Conservation (phyloP, 2,888 invertebrate species). For the Epicampocera succincta region DNA sequence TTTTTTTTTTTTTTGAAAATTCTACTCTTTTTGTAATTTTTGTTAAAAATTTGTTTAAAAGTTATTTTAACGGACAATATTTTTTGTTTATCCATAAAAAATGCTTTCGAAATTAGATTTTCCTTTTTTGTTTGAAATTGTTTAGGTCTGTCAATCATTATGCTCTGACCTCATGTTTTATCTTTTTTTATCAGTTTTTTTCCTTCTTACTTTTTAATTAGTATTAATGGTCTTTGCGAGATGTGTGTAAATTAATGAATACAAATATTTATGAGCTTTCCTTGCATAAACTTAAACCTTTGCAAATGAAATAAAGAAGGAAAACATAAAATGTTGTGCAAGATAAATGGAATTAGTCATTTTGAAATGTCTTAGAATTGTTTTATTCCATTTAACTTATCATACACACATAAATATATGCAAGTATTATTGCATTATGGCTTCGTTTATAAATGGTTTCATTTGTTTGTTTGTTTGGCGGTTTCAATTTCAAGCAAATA, state of each 20-base stretch:
- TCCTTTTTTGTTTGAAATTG: background rate
- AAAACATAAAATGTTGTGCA: background rate
- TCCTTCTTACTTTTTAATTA: constrained; percentile 25
- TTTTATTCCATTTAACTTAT: background rate
- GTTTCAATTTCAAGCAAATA: background rate
- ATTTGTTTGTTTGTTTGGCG: background rate
- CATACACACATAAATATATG: no score
- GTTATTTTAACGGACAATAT: no score
- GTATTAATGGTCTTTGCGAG: constrained; percentile 41
- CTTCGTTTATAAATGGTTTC: background rate
- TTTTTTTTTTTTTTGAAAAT: no score
- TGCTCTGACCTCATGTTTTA: constrained; percentile 32
- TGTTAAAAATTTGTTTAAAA: no score
- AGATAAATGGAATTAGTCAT: constrained; percentile 29
- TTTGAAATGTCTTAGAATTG: constrained; percentile 15
- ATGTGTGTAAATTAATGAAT: constrained; percentile 14
- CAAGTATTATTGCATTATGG: background rate
- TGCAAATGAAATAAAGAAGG: background rate
- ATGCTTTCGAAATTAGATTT: background rate
- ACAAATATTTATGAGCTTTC: constrained; percentile 19
- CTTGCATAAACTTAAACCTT: constrained; percentile 6
- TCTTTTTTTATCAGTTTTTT: background rate
- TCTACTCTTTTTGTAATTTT: no score
- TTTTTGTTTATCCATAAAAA: constrained; percentile 4
- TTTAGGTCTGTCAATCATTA: constrained; percentile 47